Evolutionary conservation across 2,888 invertebrate genomes (phyloP), one percentile per base, ranked within the genome.

Genomic region (Formica aserva): DNA sequence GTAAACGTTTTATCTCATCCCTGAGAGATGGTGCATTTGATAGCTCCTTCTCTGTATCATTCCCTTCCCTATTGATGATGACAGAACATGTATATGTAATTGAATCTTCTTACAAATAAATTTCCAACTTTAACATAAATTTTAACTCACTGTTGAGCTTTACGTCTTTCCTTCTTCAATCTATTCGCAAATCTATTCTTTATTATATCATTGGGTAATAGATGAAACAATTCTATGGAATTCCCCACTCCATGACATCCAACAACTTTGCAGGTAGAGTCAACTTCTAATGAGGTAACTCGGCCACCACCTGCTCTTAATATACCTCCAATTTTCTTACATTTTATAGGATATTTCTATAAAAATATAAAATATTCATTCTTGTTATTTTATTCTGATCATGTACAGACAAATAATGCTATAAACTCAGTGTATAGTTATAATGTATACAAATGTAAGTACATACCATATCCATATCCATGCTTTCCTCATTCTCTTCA

Each of bases 221-320:
- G 97, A 62, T 96, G 95, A 93, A 98, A 99, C 77, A 98, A 95
- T 95, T 99, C 99, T 22, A 99, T 95, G 35, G 96, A 95, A 78
- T 97, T 96, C 92, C 98, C 98, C 15, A 97, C 97, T 2, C 99
- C 99, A 93, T 98, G 97, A 93, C 98, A 98, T 1, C 97, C 97
- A 3, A 99, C 93, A 29, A 98, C 95, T 85, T 96, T 96, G 87
- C 97, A 97, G 29, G 97, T 96, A 0, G 95, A 94, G 95, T 99
- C 98, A 1, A 97, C 96, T 22, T 96, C 95, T 91, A 99, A 95
- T 32, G 97, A 97, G 0, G 97, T 96, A 1, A 98, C 97, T 90
- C 98, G 96, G 4, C 98, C 98, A 89, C 96, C 96, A 0, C 98
- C 97, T 45, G 97, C 96, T 75, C 99, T 96, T 86, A 98, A 95